Percentiles rank a stretch among this genome's conserved stretches.
phyloP scores from a whole-genome alignment of 2,797 vertebrate species.

The Semaprochilodus insignis region DNA sequence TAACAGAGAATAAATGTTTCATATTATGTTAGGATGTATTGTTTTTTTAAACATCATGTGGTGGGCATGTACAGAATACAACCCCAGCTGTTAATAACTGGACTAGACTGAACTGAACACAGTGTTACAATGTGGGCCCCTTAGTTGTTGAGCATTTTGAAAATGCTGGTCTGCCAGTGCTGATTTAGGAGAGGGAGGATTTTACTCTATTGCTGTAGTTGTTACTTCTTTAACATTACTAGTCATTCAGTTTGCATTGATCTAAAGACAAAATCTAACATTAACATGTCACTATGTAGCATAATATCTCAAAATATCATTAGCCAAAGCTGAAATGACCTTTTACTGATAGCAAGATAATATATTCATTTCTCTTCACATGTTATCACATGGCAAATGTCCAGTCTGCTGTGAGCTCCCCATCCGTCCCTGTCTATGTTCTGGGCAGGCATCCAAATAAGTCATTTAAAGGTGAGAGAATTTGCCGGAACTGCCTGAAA shows the following conservation, averaged over 20 bases:
- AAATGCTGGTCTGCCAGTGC: background rate
- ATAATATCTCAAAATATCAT: background rate
- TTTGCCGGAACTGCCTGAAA: background rate
- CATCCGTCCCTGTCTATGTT: background rate
- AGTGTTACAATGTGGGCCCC: background rate
- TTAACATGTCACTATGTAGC: background rate
- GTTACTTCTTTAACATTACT: background rate
- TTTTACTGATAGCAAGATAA: background rate
- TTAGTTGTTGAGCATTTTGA: background rate
- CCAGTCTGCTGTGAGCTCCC: background rate
- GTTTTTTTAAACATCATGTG: no score
- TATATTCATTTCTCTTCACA: background rate
- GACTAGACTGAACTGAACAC: background rate
- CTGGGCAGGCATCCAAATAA: background rate
- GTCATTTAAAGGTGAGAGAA: slow-evolving; percentile 9
- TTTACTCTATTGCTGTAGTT: background rate
- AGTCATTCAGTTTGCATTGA: background rate
- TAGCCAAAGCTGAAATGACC: background rate
- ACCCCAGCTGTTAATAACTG: background rate
- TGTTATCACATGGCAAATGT: background rate
- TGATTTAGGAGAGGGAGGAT: background rate
- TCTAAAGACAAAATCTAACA: background rate
- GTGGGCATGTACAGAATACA: no score
- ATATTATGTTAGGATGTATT: no score
- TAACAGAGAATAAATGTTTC: no score